A percentile compares a stretch with the other conserved stretches of the same genome.
Conservation (phyloP, 2,888 invertebrate species). For the Scaptomyza parva region DNA sequence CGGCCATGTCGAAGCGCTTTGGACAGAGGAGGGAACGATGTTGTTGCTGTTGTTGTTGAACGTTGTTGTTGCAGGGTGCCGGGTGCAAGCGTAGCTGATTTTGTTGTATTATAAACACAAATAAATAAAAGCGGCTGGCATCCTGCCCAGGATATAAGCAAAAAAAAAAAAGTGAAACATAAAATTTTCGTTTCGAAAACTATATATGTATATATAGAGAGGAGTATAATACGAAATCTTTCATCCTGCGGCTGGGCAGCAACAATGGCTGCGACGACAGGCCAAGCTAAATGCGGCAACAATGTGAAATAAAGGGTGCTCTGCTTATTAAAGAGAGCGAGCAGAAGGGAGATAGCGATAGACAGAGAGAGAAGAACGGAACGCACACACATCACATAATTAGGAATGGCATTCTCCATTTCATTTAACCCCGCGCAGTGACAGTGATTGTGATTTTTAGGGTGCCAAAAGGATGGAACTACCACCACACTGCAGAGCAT, state of each 20-base stretch:
- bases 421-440: slow-evolving; percentile 79
- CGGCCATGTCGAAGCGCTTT: slow-evolving; percentile 47
- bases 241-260: slow-evolving; percentile 69
- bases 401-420: slow-evolving; percentile 83
- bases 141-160: slow-evolving; percentile 62
- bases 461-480: slow-evolving; percentile 56
- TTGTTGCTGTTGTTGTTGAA: too few relatives aligned
- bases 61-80: slow-evolving; percentile 38
- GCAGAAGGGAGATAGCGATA: background rate
- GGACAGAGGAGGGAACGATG: slow-evolving; percentile 14
- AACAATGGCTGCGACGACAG: slow-evolving; percentile 83
- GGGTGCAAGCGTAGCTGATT: slow-evolving; percentile 85
- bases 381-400: slow-evolving; percentile 52
- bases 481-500: slow-evolving; percentile 27
- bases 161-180: slow-evolving; percentile 56
- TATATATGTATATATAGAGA: too few relatives aligned
- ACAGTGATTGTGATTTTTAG: slow-evolving; percentile 60
- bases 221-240: slow-evolving; percentile 34
- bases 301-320: slow-evolving; percentile 62
- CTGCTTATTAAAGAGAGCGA: slow-evolving; percentile 1
- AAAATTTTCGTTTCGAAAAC: slow-evolving; percentile 24
- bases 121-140: slow-evolving; percentile 83
- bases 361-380: background rate
- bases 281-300: slow-evolving; percentile 63
- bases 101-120: slow-evolving; percentile 85